These are phyloP conservation scores for Myotis yumanensis DNA, from an alignment of 2,113 vertebrate species.

Conservation along the genomic window DNA sequence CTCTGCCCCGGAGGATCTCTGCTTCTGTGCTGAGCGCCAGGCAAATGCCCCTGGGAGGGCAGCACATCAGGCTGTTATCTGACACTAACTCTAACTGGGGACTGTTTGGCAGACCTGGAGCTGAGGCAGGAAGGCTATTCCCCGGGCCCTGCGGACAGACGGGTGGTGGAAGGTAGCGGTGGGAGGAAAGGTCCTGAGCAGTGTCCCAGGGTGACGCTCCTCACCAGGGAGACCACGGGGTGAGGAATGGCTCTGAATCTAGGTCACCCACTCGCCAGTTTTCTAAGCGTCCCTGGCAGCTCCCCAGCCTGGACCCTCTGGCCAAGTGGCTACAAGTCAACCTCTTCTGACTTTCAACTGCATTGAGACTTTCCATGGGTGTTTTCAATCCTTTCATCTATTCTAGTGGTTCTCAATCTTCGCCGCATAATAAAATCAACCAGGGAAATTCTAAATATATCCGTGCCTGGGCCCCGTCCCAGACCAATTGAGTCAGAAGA, in stretches of 20 bases:
- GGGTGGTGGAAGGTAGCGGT: no score
- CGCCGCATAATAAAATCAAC: background rate
- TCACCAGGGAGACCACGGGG: background rate
- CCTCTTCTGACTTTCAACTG: background rate
- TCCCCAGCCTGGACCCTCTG: background rate
- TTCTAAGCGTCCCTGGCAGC: background rate
- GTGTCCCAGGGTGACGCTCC: background rate
- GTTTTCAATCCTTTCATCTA: background rate
- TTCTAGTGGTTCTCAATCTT: background rate
- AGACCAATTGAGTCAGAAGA: background rate
- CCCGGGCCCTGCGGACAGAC: background rate
- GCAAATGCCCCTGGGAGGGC: background rate
- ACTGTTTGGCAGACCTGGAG: background rate
- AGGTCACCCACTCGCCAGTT: background rate
- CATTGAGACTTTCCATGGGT: background rate
- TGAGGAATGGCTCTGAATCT: background rate
- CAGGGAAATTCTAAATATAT: conserved; percentile 15
- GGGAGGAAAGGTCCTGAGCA: background rate
- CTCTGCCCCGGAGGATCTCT: background rate
- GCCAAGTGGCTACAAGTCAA: background rate
- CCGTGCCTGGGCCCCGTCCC: background rate
- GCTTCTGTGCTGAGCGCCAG: background rate
- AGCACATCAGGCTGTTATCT: accelerated
- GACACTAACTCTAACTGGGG: background rate
- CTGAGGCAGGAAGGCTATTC: no score